phyloP scores from a whole-genome alignment of 2,888 invertebrate species.

The Deilephila elpenor region DNA sequence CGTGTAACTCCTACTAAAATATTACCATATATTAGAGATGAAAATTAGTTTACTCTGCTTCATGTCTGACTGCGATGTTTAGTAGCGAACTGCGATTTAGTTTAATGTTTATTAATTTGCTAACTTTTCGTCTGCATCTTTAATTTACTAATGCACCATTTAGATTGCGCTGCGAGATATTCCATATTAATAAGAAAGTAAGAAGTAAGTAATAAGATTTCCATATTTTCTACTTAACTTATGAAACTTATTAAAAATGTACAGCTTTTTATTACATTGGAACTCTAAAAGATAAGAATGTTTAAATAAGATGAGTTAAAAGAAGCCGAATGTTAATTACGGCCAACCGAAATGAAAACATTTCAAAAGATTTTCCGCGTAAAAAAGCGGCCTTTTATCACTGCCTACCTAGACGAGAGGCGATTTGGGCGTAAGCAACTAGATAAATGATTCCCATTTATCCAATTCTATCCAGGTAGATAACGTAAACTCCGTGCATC shows the following conservation, averaged over 20 bases:
- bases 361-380: slow-evolving; percentile 15
- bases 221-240: background rate
- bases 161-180: background rate
- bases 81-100: too few relatives aligned
- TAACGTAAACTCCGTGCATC: slow-evolving; percentile 31
- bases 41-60: slow-evolving; percentile 18
- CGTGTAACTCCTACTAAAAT: slow-evolving; percentile 11
- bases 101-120: slow-evolving; percentile 6
- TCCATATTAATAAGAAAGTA: background rate
- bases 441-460: slow-evolving; percentile 25
- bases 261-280: background rate
- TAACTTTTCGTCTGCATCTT: background rate
- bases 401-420: slow-evolving; percentile 23
- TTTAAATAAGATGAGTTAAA: background rate
- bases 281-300: background rate
- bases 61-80: background rate
- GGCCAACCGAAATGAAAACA: slow-evolving; percentile 3
- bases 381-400: slow-evolving; percentile 1
- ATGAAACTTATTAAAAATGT: background rate
- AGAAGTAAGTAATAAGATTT: too few relatives aligned
- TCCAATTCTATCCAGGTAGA: slow-evolving; percentile 27
- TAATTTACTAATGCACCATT: background rate
- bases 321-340: slow-evolving; percentile 10
- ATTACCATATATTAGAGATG: slow-evolving; percentile 21
- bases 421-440: slow-evolving; percentile 16